Percentiles rank a stretch among this genome's conserved stretches.
Conservation (phyloP, 2,888 invertebrate species). For the Conchocele bisecta region DNA sequence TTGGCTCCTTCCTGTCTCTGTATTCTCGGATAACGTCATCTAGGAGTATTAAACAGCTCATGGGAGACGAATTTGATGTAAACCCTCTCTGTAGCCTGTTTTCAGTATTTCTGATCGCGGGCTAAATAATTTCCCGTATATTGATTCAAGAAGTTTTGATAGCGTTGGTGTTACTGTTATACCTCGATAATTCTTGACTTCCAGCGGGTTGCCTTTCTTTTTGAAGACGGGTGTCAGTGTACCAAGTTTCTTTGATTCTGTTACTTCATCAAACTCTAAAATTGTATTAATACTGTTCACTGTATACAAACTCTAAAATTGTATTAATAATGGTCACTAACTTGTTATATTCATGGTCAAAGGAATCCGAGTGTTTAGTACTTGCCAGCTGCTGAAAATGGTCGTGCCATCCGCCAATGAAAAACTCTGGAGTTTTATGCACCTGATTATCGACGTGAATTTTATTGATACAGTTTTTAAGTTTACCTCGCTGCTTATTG, state of each 20-base stretch:
- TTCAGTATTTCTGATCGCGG: neutral
- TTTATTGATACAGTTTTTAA: slow-evolving; percentile 1
- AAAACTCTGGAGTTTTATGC: neutral
- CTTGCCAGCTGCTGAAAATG: no score
- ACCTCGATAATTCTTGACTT: slow-evolving; percentile 11
- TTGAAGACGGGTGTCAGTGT: slow-evolving; percentile 23
- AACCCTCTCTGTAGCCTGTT: slow-evolving; percentile 9
- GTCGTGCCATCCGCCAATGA: neutral
- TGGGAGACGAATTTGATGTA: slow-evolving; percentile 12
- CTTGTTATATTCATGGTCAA: neutral
- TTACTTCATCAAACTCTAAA: no score
- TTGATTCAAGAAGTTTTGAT: slow-evolving; percentile 9
- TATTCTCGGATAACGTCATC: slow-evolving; percentile 13
- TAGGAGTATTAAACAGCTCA: slow-evolving; percentile 10
- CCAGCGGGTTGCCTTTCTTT: slow-evolving; percentile 3
- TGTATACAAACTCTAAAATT: no score
- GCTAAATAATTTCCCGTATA: slow-evolving; percentile 6
- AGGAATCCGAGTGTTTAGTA: no score
- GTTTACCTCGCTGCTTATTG: neutral
- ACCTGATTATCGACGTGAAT: neutral
- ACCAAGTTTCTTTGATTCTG: slow-evolving; percentile 18
- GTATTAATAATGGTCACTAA: no score
- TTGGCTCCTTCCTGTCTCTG: neutral
- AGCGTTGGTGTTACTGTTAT: slow-evolving; percentile 23
- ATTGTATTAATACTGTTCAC: no score